A percentile compares a stretch with the other conserved stretches of the same genome.
Conservation (phyloP, 35 echinoderm and acorn worm genomes). For the Lytechinus pictus region DNA sequence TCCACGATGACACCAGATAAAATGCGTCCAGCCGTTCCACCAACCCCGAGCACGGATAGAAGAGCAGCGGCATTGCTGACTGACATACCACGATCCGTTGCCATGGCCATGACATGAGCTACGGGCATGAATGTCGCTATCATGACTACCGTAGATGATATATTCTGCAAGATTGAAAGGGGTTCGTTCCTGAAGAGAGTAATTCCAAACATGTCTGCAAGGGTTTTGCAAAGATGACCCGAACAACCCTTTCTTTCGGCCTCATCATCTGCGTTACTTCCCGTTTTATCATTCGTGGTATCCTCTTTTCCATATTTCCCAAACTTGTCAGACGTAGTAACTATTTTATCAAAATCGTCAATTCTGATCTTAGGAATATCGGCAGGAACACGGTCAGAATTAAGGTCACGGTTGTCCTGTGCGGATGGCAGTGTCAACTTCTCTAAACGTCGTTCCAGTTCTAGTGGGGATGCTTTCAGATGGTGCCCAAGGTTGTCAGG, state of each 20-base stretch:
- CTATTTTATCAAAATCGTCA: background rate
- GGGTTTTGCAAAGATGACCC: background rate
- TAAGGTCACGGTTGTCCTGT: background rate
- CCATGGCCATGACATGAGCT: constrained; percentile 19
- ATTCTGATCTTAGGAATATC: background rate
- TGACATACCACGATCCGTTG: background rate
- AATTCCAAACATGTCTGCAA: constrained; percentile 35
- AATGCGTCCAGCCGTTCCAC: constrained; percentile 11
- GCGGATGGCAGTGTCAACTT: background rate
- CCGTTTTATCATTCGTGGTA: background rate
- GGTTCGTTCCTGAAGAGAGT: constrained; percentile 41
- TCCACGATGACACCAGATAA: background rate
- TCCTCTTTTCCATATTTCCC: background rate
- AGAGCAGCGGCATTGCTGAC: background rate
- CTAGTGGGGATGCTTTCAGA: background rate
- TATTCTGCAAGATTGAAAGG: constrained; percentile 6
- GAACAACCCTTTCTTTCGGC: background rate
- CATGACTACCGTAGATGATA: constrained; percentile 12
- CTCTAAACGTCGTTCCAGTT: background rate
- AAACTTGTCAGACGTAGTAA: background rate
- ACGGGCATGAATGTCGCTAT: background rate
- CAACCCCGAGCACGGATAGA: constrained; percentile 9
- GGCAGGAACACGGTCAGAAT: background rate
- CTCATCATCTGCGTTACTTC: background rate
- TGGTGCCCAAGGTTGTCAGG: background rate